Evolutionary conservation across 2,888 invertebrate genomes (phyloP).

Genomic region (Acanthosepion esculentum): DNA sequence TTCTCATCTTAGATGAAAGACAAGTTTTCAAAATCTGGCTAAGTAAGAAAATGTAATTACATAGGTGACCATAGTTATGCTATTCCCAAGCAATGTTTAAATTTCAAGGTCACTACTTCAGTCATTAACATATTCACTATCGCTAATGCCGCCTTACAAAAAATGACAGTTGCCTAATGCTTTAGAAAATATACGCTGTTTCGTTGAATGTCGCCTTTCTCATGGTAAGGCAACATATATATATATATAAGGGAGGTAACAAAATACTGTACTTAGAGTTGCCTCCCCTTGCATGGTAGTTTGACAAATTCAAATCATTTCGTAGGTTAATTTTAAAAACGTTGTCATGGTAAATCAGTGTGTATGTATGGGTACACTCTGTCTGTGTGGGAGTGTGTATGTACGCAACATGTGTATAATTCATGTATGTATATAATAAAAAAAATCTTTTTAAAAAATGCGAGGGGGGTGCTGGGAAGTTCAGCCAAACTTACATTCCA

Average conservation of each 20-base stretch:
- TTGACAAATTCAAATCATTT: too few relatives aligned
- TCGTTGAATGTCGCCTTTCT: not conserved
- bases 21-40: not conserved
- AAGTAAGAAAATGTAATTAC: not conserved
- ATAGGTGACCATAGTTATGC: not conserved
- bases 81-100: too few relatives aligned
- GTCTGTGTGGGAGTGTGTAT: not conserved
- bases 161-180: not conserved
- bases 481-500: too few relatives aligned
- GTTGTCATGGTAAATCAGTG: not conserved
- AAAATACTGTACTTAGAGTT: not conserved
- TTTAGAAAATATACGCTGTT: not conserved
- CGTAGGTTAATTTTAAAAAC: not conserved
- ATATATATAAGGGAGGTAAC: not conserved
- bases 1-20: too few relatives aligned
- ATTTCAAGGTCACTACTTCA: slow-evolving; percentile 33
- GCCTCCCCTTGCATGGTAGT: slow-evolving; percentile 11
- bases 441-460: too few relatives aligned
- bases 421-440: too few relatives aligned
- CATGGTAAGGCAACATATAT: not conserved
- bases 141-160: not conserved
- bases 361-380: not conserved
- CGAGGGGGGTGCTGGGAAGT: too few relatives aligned
- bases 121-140: not conserved
- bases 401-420: not conserved